Evolutionary conservation across 2,888 invertebrate genomes (phyloP).

Genomic region (Dendrolimus houi): DNA sequence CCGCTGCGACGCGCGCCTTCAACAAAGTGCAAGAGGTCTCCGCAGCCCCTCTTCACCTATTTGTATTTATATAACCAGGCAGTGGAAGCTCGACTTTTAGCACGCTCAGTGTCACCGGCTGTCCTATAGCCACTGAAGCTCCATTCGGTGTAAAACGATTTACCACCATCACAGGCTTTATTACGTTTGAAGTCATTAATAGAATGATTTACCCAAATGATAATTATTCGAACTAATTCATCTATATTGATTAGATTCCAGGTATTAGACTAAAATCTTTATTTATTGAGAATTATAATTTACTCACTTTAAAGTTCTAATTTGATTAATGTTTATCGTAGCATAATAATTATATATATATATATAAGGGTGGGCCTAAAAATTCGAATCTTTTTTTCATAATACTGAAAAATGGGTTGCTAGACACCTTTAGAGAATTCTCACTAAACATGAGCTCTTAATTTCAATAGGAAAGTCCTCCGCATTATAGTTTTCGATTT

Average conservation of each 20-base stretch:
- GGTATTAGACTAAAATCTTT: neutral
- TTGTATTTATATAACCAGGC: slow-evolving; percentile 73
- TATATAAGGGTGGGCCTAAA: no score
- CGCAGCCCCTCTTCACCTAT: slow-evolving; percentile 72
- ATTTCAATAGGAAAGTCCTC: no score
- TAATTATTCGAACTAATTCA: slow-evolving; percentile 25
- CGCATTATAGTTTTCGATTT: no score
- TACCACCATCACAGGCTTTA: slow-evolving; percentile 49
- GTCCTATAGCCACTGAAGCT: slow-evolving; percentile 49
- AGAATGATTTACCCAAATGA: slow-evolving; percentile 31
- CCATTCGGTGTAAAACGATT: slow-evolving; percentile 38
- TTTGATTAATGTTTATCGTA: no score
- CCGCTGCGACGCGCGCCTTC: slow-evolving; percentile 53
- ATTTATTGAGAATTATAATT: no score
- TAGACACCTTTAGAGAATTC: no score
- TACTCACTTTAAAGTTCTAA: no score
- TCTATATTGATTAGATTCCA: neutral
- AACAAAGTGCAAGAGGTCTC: slow-evolving; percentile 72
- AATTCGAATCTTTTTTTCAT: no score
- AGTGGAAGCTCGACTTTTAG: slow-evolving; percentile 39
- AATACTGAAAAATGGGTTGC: no score
- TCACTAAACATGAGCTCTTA: no score
- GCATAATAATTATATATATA: no score
- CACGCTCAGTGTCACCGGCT: slow-evolving; percentile 39
- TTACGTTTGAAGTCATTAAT: slow-evolving; percentile 40